Conservation (phyloP, 1,140 invertebrate genomes). For the Cotesia glomerata region DNA sequence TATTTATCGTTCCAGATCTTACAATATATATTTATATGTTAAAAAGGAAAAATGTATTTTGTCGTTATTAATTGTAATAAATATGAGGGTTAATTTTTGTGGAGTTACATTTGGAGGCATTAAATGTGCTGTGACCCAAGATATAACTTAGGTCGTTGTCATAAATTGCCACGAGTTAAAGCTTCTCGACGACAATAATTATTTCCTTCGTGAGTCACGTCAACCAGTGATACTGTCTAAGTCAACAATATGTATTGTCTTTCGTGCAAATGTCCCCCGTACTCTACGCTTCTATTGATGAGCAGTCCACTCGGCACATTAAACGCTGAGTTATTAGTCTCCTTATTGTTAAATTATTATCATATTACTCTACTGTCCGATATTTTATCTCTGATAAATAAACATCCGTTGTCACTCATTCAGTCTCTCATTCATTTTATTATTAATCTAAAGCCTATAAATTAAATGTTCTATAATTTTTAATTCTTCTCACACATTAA, state of each 20-base stretch:
- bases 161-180: conserved; percentile 29
- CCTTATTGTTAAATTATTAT: too few relatives aligned
- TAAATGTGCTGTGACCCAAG: not conserved
- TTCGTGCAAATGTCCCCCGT: not conserved
- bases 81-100: not conserved
- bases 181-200: conserved; percentile 26
- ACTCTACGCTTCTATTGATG: not conserved
- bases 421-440: too few relatives aligned
- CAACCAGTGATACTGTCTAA: conserved; percentile 18
- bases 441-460: too few relatives aligned
- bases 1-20: too few relatives aligned
- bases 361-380: too few relatives aligned
- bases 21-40: too few relatives aligned
- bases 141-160: conserved; percentile 14
- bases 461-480: too few relatives aligned
- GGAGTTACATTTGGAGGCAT: not conserved
- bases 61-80: not conserved
- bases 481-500: too few relatives aligned
- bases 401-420: too few relatives aligned
- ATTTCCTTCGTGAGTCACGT: conserved; percentile 26
- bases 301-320: not conserved
- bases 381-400: too few relatives aligned
- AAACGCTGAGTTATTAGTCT: not conserved
- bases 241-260: conserved; percentile 14
- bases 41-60: too few relatives aligned